Evolutionary conservation across 2,888 invertebrate genomes (phyloP).

Genomic region (Piscicola geometra): DNA sequence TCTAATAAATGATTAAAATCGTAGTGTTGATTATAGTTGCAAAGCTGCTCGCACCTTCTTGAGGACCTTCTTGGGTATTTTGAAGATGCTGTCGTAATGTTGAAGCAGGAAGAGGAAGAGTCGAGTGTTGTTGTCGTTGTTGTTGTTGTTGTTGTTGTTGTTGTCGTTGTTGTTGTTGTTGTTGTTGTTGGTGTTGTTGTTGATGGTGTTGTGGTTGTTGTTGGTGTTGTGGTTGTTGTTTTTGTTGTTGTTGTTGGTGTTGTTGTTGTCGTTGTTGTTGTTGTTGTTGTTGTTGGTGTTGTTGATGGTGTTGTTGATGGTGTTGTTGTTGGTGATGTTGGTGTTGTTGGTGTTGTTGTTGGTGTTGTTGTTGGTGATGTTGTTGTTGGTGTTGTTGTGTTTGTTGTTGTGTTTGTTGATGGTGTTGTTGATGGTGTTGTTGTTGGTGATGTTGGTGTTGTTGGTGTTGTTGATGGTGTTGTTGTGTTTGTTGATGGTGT

Average conservation of each 20-base stretch:
- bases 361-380: constrained; percentile 6
- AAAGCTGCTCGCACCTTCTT: background rate
- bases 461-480: background rate
- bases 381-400: background rate
- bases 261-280: background rate
- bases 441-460: background rate
- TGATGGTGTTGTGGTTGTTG: background rate
- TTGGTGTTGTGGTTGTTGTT: constrained; percentile 11
- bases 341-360: background rate
- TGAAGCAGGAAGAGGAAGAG: background rate
- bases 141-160: constrained; percentile 3
- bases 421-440: background rate
- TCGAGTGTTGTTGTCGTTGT: background rate
- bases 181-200: background rate
- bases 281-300: background rate
- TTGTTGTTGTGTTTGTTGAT: background rate
- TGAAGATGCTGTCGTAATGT: background rate
- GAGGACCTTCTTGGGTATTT: constrained; percentile 1
- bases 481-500: background rate
- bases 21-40: too few relatives aligned
- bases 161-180: background rate
- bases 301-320: background rate
- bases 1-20: too few relatives aligned
- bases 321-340: background rate
- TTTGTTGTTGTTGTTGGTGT: background rate